Evolutionary conservation across 2,113 vertebrate genomes (phyloP).

Genomic region (Genyomyrus donnyi): DNA sequence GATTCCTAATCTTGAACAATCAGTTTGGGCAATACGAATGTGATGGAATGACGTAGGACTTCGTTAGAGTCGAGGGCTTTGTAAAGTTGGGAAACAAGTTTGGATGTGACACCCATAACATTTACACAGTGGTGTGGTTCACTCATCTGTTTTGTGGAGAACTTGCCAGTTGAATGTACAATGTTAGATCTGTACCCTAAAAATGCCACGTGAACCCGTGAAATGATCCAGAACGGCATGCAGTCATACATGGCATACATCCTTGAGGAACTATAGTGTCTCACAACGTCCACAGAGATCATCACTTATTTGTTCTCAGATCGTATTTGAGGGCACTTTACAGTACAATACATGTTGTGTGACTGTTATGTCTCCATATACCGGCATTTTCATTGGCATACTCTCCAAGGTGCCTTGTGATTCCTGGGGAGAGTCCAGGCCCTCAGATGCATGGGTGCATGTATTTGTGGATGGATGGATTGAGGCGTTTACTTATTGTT

Average conservation of each 20-base stretch:
- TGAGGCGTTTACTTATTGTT: not conserved
- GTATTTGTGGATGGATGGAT: not conserved
- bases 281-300: not conserved
- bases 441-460: not conserved
- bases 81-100: not conserved
- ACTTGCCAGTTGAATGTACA: not conserved
- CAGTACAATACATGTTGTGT: not conserved
- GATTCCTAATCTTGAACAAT: slow-evolving; percentile 30
- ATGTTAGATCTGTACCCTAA: not conserved
- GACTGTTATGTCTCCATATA: not conserved
- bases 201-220: not conserved
- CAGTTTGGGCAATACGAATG: slow-evolving; percentile 12
- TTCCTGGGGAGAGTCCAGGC: not conserved
- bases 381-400: not conserved
- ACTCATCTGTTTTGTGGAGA: not conserved
- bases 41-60: not conserved
- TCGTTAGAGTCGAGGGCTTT: not conserved
- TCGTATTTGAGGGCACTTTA: not conserved
- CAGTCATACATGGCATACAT: not conserved
- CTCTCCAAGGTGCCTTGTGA: not conserved
- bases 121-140: not conserved
- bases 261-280: not conserved
- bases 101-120: not conserved
- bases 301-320: not conserved
- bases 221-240: not conserved